Evolutionary conservation across 92 coral and sea anemone species (phyloP).

Genomic region (Pocillopora meandrina): DNA sequence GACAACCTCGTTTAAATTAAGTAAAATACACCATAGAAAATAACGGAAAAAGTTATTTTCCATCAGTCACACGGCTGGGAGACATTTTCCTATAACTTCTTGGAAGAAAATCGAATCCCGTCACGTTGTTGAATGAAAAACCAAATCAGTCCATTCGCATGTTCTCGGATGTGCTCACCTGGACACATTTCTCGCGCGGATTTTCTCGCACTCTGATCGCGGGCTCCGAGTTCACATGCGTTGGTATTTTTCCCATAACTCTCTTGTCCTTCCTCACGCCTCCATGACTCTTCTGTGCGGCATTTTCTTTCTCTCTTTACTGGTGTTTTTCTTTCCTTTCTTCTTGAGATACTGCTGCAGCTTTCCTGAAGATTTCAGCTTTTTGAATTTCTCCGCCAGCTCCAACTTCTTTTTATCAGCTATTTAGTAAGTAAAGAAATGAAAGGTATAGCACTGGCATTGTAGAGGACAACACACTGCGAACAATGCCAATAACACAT

Average conservation of each 20-base stretch:
- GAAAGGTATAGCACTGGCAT: not conserved
- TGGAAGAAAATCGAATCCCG: too few species aligned
- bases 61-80: too few species aligned
- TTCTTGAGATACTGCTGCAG: slow-evolving; percentile 79
- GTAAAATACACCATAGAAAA: too few species aligned
- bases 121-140: too few species aligned
- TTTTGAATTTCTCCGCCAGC: slow-evolving; percentile 87
- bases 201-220: not conserved
- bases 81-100: too few species aligned
- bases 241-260: not conserved
- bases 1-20: too few species aligned
- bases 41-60: too few species aligned
- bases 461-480: too few species aligned
- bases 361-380: slow-evolving; percentile 83
- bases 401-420: slow-evolving; percentile 93
- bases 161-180: too few species aligned
- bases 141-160: too few species aligned
- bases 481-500: not conserved
- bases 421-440: slow-evolving; percentile 9
- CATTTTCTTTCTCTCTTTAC: slow-evolving; percentile 83
- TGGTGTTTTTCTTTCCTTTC: slow-evolving; percentile 85
- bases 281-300: slow-evolving; percentile 76
- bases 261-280: slow-evolving; percentile 1
- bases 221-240: not conserved
- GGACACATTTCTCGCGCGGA: not conserved